Conservation (phyloP, 2,113 vertebrate genomes). For the Sapayoa aenigma region DNA sequence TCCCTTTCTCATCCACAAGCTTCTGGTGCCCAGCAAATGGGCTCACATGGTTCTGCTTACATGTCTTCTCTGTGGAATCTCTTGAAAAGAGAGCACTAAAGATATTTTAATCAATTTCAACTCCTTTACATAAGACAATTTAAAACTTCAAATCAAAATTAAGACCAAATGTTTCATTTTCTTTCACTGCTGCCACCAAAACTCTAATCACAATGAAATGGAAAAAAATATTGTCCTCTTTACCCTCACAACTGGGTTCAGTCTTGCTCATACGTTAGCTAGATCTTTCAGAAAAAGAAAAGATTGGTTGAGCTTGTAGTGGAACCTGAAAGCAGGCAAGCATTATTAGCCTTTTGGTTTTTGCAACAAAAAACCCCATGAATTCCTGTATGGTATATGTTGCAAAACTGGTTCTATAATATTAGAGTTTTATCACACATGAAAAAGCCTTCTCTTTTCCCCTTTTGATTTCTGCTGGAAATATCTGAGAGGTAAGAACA, state of each 20-base stretch:
- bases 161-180: neutral
- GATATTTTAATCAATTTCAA: neutral
- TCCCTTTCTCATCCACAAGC: neutral
- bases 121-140: neutral
- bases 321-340: neutral
- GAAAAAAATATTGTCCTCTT: neutral
- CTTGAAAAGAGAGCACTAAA: neutral
- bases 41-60: neutral
- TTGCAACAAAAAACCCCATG: neutral
- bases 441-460: neutral
- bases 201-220: neutral
- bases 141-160: neutral
- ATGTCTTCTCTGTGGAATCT: neutral
- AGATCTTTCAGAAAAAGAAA: neutral
- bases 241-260: neutral
- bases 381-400: neutral
- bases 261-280: neutral
- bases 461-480: neutral
- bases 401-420: neutral
- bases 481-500: neutral
- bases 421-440: neutral
- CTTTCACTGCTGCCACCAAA: neutral
- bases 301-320: neutral
- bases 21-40: neutral
- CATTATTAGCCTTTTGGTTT: neutral